Base-by-base conservation (phyloP, 2,113 vertebrate species). In the Rhynchopsitta pachyrhyncha region DNA sequence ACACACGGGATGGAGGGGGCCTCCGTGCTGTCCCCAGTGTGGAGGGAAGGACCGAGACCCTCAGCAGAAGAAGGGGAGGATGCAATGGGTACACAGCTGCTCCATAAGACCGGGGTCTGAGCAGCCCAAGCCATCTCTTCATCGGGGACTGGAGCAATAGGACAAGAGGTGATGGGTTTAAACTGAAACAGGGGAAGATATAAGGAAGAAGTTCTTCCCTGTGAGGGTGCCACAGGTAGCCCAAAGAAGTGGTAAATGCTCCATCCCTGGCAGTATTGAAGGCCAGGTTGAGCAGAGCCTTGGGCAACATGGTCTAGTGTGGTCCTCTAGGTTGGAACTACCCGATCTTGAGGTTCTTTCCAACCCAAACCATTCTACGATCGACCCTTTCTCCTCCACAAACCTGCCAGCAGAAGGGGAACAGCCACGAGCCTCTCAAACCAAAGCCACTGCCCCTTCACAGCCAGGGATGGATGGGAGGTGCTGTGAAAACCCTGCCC, bases 61-160 rank as follows among this genome's bases (percentile, higher is more conserved):
- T 53, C 49, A 22, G 44, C 28, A 44, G 81, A 47, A 55, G 47
- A 49, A 49, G 47, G 23, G 47, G 47, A 49, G 62, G 42, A 1
- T 13, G 47, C 3, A 35, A 60, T 22, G 39, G 22, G 15, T 1
- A 9, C 20, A 15, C 0, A 1, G 42, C 27, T 67, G 31, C 69
- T 33, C 69, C 60, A n/a, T 2, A 28, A 41, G 57, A 25, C 52
- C 2, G 1, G 17, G 20, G 9, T 70, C 42, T 84, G 73, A 50
- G 57, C 35, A 84, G 57, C 35, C 27, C 22, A 9, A n/a, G n/a
- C 55, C 55, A 59, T n/a, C 20, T 13, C 31, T n/a, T 59, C 55
- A 20, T 12, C 31, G 22, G 55, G 19, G 31, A 13, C 31, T n/a
- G 57, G 4, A 35, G 20, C 57, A 15, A 35, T 15, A 35, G 33